Base-by-base conservation (phyloP, 2,888 invertebrate species). In the Spilarctia lutea region DNA sequence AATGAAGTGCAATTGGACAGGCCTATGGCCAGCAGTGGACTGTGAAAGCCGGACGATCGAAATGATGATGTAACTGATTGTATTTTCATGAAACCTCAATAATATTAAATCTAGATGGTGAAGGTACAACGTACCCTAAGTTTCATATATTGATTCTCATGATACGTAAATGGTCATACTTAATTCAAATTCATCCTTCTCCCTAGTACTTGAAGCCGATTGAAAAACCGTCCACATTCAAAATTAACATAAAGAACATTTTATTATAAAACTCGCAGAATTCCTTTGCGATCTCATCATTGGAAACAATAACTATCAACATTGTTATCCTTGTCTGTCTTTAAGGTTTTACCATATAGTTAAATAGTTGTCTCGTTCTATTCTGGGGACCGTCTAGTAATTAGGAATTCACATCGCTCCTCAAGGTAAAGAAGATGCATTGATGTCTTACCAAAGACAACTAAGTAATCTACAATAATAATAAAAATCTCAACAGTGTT, bases 181-280 rank as follows among this genome's bases (percentile, higher is more conserved):
- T 60, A 42, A 72, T 52, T 72, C 65, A 66, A 48, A 48, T 45
- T 48, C 33, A 71, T 71, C 45, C 18, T 45, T 71, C 48, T 72
- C n/a, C 39, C 70, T 70, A n/a, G 33, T 68, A 74, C 52, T 42
- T 33, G 27, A 42, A 35, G 27, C 65, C 27, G 39, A 70, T 74
- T 70, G 39, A 56, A 70, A 70, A 45, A 56, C 66, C 39, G 4
- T 66, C 42, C 70, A 71, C 69, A 74, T 66, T 39, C 65, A 30
- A 24, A 66, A 70, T 74, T 71, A 56, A 66, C 69, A 67, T 70
- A 70, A 63, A 63, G 52, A 45, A 45, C 68, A 45, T 63, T 39
- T 68, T 68, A 73, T 35, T 27, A 60, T n/a, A 69, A 30, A 56
- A 35, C 63, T 65, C 33, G 56, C 27, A 42, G 73, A 63, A 71